Base-by-base conservation (phyloP, 2,888 invertebrate genomes). In the Lycaena phlaeas region DNA sequence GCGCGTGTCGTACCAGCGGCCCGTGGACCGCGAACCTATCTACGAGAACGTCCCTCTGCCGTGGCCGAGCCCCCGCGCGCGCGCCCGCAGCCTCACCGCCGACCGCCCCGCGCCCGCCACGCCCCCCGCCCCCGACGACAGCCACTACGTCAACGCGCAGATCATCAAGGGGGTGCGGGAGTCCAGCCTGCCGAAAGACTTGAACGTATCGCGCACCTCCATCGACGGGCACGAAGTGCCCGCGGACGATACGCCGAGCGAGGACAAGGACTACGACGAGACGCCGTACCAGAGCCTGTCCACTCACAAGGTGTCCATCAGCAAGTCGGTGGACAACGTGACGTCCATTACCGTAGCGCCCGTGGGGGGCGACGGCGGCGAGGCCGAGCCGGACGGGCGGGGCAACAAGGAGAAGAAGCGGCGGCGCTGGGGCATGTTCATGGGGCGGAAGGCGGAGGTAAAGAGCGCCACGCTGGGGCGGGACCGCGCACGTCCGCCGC, bases 31-130 rank as follows among this genome's bases (percentile, higher is more conserved):
- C 9, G 93, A 93, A 59, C 93, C 93, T 1, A 93, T 93, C 48
- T 93, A 93, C 64, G 93, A 93, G 59, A 93, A 93, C 64, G 91
- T 93, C 4, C 92, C 92, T 0, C 61, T 91, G 17, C 89, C 91
- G 0, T 90, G 90, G 89, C 87, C 86, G 30, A 71, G 60, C 46
- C 78, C 77, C 4, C 46, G 46, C 31, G 73, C 84, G 57, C 46
- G 79, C 17, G 81, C 82, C 51, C 58, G 68, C 54, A 75, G 72
- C 50, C 77, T 67, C 53, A 79, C 71, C 0, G 58, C 63, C 1
- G 63, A 61, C 36, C 36, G 56, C 3, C 57, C 55, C 43, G 53
- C 56, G 12, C 61, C 67, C 3, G 67, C 64, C 40, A 59, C 64
- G 3, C 45, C 45, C 52, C 42, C 53, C 54, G 12, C 61, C 65